Base-by-base conservation (phyloP, 2,797 vertebrate species). In the Myiothlypis coronata region DNA sequence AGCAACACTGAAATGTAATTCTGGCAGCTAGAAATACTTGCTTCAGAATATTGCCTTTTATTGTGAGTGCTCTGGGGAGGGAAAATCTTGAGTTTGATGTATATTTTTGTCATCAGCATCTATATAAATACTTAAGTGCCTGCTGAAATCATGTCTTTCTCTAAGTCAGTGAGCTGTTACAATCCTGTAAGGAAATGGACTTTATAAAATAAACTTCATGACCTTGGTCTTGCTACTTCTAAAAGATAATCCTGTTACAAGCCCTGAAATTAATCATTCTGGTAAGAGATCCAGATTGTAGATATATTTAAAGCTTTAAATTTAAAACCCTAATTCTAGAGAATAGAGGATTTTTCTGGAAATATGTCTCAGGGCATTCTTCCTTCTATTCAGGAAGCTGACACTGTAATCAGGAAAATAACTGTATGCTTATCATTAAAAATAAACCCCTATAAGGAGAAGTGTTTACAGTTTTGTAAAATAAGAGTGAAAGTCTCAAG, bases 31-130 rank as follows among this genome's bases (percentile, higher is more conserved):
- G 35, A 79, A 87, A 76, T 87, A 92, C 47, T 82, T 89, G 85
- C 89, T 93, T 86, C 39, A 90, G 79, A 61, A 82, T 61, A 96
- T 80, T 93, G 65, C 67, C 41, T 89, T 96, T 91, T 82, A 74
- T 95, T 8, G 0, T 52, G 59, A 92, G 50, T 65, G 37, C 84
- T 88, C 61, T 84, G 49, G 80, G 64, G 70, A 94, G 53, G 63
- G 44, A 72, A 39, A 91, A 32, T 43, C 74, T 81, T 77, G 46
- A 89, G 41, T 67, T 80, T 65, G 35, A 39, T 55, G 35, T 47
- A 77, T 53, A 16, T 32, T 84, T 77, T 72, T 89, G 87, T 68
- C 87, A 77, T 30, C 39, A 76, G 64, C 83, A 86, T 15, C 77
- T 79, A 47, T 74, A 94, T 94, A 90, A 90, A 94, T 76, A 93